Percentiles rank a stretch among this genome's conserved stretches.
phyloP scores from a whole-genome alignment of 2,888 invertebrate species.

The Temnothorax rugatulus region DNA sequence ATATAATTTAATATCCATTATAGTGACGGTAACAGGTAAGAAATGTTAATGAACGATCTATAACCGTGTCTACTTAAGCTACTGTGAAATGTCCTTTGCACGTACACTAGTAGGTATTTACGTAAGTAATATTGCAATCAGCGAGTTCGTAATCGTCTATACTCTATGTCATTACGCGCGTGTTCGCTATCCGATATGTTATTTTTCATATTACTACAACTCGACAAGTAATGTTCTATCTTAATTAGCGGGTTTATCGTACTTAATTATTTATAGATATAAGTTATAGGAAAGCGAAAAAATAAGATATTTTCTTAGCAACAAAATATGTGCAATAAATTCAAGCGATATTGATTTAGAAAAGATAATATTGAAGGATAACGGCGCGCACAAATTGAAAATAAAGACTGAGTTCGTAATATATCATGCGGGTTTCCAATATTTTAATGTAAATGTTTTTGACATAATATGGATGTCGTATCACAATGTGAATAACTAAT shows the following conservation, averaged over 20 bases:
- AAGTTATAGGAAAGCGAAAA: not conserved
- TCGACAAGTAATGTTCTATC: conserved; percentile 51
- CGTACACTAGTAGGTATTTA: conserved; percentile 29
- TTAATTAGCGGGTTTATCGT: conserved; percentile 36
- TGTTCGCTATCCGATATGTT: conserved; percentile 50
- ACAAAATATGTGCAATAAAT: not conserved
- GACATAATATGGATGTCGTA: not conserved
- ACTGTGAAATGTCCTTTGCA: conserved; percentile 40
- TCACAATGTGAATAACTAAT: not conserved
- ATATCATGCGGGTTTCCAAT: not conserved
- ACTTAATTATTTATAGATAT: not conserved
- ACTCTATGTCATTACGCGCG: not conserved
- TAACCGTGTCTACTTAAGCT: conserved; percentile 64
- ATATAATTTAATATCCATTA: conserved; percentile 71
- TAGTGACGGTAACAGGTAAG: conserved; percentile 64
- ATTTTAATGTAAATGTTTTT: not conserved
- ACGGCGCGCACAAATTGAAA: not conserved
- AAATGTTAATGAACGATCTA: conserved; percentile 77
- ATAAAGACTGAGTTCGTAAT: not conserved
- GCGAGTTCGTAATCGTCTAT: conserved; percentile 62
- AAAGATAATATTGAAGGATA: not conserved
- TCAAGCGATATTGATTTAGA: not conserved
- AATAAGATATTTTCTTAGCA: not conserved
- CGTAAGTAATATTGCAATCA: conserved; percentile 62
- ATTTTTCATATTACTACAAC: conserved; percentile 54